Base-by-base conservation (phyloP, 92 coral and sea anemone species). In the Micromussa lordhowensis region DNA sequence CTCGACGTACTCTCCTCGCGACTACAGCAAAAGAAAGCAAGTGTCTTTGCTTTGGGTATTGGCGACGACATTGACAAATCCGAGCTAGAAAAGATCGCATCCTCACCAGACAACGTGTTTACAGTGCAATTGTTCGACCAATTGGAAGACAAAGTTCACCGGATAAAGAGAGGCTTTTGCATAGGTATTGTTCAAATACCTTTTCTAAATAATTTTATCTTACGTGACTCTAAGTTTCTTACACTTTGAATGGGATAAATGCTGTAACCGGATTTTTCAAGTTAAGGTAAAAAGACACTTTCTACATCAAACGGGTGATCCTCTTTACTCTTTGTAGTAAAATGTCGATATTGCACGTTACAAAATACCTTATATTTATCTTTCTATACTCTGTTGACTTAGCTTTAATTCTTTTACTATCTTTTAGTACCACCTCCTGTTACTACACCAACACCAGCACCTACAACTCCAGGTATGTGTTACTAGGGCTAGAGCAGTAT, bases 11-110 rank as follows among this genome's bases (percentile, higher is more conserved):
- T 89, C 51, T 83, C 95, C 32, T 34, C 69, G n/a, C 64, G 78
- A 19, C 66, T 93, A 29, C 86, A 82, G 70, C 72, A 64, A 14
- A 75, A 83, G 86, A 86, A 87, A 28, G 85, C 77, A 49, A 70
- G 82, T 30, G 90, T 93, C 29, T 93, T 77, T 80, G 91, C 92
- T 26, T 59, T 93, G 61, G 96, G 96, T 15, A 73, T 93, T 54
- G 96, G 96, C 30, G 38, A 70, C n/a, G 48, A 83, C 13, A 81
- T 91, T 12, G 90, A 87, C 31, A 68, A 1, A 29, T 29, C 85
- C 35, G 96, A 93, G 55, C 90, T 93, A 48, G 72, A 29, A 35
- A 40, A 91, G 30, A 88, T 93, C 30, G 96, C 94, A 22, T 88
- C 96, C 26, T 35, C 57, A 1, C 90, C 92, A 4, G 85, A 69